Evolutionary conservation across 2,113 vertebrate species (phyloP), one percentile per base, ranked within the genome.

Genomic region (Vidua macroura): DNA sequence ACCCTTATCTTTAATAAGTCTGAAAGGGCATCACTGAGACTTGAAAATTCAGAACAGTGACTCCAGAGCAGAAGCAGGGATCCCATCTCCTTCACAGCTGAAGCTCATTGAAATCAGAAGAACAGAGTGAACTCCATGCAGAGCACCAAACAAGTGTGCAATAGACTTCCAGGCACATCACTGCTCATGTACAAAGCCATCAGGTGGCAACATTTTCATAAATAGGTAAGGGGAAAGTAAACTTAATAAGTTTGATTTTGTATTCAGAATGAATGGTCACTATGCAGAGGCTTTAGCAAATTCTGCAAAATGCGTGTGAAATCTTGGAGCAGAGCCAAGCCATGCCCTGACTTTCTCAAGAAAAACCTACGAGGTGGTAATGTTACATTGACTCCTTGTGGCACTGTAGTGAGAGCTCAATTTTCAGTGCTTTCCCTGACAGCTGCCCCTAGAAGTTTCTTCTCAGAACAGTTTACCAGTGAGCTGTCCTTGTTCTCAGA

Each of bases 351-450:
- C 10, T 53, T 76, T 83, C 67, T n/a, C 11, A 6, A 52, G 53
- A 39, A 76, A 52, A 7, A 25, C 15, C 33, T 20, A 1, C 0
- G 0, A 39, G 10, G 20, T 39, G 13, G 3, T 52, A 56, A 39
- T 4, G 2, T 23, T 59, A 51, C 76, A 11, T 1, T 10, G 64
- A 28, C 15, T 91, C 43, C 60, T 27, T 18, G 16, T 9, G 14
- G 33, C 70, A 35, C 25, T 19, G 17, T 31, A 22, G 56, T 2
- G 0, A 68, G 23, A 30, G 6, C 18, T 52, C 11, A 35, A 13
- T 62, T 62, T 58, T 67, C 73, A 74, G 43, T 10, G 24, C 51
- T 63, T 78, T 74, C 59, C 27, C 51, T 0, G 1, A 86, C 22
- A 93, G 17, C 43, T 77, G 27, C 4, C 31, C 21, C 10, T 2